These are phyloP conservation scores for Tachycineta bicolor DNA, from an alignment of 2,113 vertebrate species.

Conservation along the genomic window DNA sequence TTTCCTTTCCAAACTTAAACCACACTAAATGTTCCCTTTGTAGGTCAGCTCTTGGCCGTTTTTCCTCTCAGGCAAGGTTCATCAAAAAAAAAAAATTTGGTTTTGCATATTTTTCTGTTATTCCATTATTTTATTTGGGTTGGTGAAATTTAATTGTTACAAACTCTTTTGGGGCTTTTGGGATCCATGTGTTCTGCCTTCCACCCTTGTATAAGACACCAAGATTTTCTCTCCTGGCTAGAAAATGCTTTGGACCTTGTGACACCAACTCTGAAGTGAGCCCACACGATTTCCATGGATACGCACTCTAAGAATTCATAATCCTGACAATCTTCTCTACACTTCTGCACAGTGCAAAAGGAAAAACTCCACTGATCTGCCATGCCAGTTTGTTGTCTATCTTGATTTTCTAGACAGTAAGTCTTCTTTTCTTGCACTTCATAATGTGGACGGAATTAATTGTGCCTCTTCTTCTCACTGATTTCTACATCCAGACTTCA, in stretches of 20 bases:
- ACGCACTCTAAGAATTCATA: neutral
- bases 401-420: neutral
- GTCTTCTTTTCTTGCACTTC: neutral
- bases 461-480: neutral
- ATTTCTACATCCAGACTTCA: neutral
- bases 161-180: neutral
- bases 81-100: neutral
- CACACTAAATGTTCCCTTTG: neutral
- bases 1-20: neutral
- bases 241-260: neutral
- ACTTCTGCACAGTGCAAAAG: neutral
- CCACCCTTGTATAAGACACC: neutral
- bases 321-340: neutral
- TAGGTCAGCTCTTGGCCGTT: neutral
- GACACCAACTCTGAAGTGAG: neutral
- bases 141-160: neutral
- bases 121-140: neutral
- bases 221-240: neutral
- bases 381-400: neutral
- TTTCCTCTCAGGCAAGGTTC: neutral
- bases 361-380: neutral
- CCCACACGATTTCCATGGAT: neutral
- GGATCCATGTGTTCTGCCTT: neutral
- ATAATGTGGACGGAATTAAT: neutral
- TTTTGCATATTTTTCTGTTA: neutral